Evolutionary conservation across 2,113 vertebrate genomes (phyloP), one percentile per base, ranked within the genome.

Genomic region (Gasterosteus nipponicus): DNA sequence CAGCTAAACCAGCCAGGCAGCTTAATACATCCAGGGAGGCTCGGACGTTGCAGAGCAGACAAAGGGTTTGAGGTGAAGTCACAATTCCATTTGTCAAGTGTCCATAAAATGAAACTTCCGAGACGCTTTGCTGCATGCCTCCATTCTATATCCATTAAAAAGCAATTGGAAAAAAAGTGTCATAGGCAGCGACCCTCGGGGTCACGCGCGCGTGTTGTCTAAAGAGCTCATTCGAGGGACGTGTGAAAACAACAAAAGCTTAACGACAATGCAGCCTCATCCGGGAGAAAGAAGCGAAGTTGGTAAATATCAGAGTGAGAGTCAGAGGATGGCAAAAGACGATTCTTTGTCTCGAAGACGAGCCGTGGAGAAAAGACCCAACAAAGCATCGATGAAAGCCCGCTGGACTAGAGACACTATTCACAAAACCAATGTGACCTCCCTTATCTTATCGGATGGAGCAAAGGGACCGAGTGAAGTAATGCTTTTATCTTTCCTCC

Each of bases 51-150:
- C 83, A 78, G 35, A 79, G 41, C 70, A 70, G 66, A 89, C 76
- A 91, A 87, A 84, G 64, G 53, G 33, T 86, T 77, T 74, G 41
- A n/a, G 59, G 81, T 26, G 11, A 69, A 69, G 74, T 60, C 58
- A 70, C 70, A 65, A 49, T 86, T 84, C 85, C 66, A 86, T 87
- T 73, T 83, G 80, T 89, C 78, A 85, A 85, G 89, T 62, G 44
- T 59, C 80, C 64, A 69, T 85, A 80, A 88, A 88, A 84, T 83
- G 58, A 82, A 87, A 91, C 80, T 87, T 87, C 8, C 1, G 9
- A 78, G 64, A 83, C 57, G 75, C 60, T 81, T 81, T 68, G 56
- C 56, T 69, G 63, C 81, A 86, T 73, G 61, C 56, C 65, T 76
- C 69, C 46, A 69, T 73, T 78, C 64, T 51, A 31, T 12, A 75